Evolutionary conservation across 2,888 invertebrate species (phyloP), one percentile per base, ranked within the genome.

Genomic region (Drosophila limbata): DNA sequence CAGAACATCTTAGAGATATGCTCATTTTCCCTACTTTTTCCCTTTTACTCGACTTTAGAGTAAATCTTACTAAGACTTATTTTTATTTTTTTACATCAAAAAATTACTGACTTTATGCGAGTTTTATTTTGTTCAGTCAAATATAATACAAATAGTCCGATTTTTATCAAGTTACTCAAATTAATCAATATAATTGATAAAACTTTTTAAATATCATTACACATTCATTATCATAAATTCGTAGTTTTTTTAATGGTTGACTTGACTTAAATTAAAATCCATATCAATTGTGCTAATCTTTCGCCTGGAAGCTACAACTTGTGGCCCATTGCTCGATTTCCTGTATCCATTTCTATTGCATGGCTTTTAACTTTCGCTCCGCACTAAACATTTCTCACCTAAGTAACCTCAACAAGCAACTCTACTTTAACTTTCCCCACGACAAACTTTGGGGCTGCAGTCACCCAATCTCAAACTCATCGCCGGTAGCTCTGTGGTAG

Each of bases 331-430:
- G 60, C 40, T 37, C 17, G 40, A 48, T 33, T 63, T 61, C 33
- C 62, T 11, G 56, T 74, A 63, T 70, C 53, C 56, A 84, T 79
- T 81, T 63, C 69, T 79, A 79, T 81, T 52, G 79, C 67, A 60
- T 59, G 62, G 62, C 79, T 73, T 63, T 63, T 55, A 71, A 68
- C 81, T 81, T 71, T 71, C 64, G 57, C 51, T 61, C 42, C 33
- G 25, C 42, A 42, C 52, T 61, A 52, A 70, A 56, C 33, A 62
- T 60, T 55, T 55, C 73, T 31, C 63, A 67, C 63, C 77, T 64
- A 63, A 65, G 67, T 53, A 57, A 71, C 61, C 70, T 37, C 47
- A 61, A 71, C 59, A 67, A 67, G 74, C 61, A 65, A 73, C 67
- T 77, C 19, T 69, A 77, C 77, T 66, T 77, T 50, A 79, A 84